phyloP scores from a whole-genome alignment of 1,140 invertebrate genomes.

The Aphelenchoides besseyi region DNA sequence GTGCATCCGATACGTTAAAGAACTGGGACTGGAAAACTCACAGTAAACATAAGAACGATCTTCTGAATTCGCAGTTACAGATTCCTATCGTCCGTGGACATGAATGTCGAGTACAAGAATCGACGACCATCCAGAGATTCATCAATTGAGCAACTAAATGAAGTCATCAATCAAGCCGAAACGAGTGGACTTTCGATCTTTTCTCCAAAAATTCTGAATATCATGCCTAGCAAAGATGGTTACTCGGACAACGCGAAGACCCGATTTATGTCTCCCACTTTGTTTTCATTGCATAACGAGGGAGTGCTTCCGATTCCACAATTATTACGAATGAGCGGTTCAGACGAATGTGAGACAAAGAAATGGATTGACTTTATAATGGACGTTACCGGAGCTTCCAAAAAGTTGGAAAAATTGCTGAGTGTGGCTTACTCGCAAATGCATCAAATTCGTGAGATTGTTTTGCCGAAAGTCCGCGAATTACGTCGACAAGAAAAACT shows the following conservation, averaged over 20 bases:
- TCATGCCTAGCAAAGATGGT: background rate
- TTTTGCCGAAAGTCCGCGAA: background rate
- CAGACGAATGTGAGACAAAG: background rate
- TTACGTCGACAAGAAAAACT: background rate
- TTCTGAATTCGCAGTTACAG: background rate
- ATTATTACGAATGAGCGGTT: background rate
- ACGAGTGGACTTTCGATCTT: background rate
- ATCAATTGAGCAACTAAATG: background rate
- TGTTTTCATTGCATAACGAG: background rate
- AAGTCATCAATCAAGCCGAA: constrained; percentile 1
- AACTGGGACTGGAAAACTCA: background rate
- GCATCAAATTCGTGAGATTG: background rate
- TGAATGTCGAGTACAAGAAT: constrained; percentile 2
- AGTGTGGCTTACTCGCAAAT: background rate
- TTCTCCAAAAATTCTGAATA: constrained; percentile 6
- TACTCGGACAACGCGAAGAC: background rate
- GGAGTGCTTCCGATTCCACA: background rate
- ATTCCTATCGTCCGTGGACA: background rate
- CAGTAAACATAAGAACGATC: background rate
- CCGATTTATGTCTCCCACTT: background rate
- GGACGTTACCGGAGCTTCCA: background rate
- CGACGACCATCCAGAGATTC: background rate
- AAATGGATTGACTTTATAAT: constrained; percentile 12
- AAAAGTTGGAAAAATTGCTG: background rate
- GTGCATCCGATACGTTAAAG: background rate